Evolutionary conservation across 2,113 vertebrate species (phyloP), one percentile per base, ranked within the genome.

Genomic region (Pseudorhombus dupliciocellatus): DNA sequence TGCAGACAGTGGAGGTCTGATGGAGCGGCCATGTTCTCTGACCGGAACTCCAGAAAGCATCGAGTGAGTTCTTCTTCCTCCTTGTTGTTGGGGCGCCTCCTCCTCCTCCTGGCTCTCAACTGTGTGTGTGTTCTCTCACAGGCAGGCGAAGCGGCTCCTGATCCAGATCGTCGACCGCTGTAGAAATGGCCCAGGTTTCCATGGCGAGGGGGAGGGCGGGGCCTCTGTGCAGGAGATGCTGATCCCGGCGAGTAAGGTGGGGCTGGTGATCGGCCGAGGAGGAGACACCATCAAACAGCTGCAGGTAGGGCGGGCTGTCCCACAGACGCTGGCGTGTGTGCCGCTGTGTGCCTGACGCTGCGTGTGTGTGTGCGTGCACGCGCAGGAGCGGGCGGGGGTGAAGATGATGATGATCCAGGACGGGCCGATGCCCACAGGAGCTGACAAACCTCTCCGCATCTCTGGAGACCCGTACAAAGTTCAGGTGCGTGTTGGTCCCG

Each of bases 341-440:
- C 2, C 1, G 4, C 2, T 40, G 37, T 40, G 37, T 40, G 37
- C 10, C 4, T 40, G 37, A 6, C 1, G 4, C 4, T 40, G 37
- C 10, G 37, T 40, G 37, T 40, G 37, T 44, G 42, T 18, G 42
- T 44, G 4, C 18, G 42, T 18, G 42, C 7, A 16, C 7, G 42
- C 18, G 51, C 87, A 98, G 97, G 97, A 98, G 89, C 92, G 96
- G 77, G 95, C 96, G 0, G 96, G 96, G 2, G 97, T 98, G 89
- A 98, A 97, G 90, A 98, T 98, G 97, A 96, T 97, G 73, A 98
- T 98, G 96, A 98, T 98, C 84, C 97, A 98, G 88, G 97, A 98
- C 0, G 97, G 96, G 12, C 96, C 96, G 0, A 88, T 98, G 89
- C 96, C 97, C 0, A 98, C 97, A 0, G 97, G 97, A 57, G 95